Conservation (phyloP, 2,113 vertebrate genomes). For the Burhinus bistriatus region DNA sequence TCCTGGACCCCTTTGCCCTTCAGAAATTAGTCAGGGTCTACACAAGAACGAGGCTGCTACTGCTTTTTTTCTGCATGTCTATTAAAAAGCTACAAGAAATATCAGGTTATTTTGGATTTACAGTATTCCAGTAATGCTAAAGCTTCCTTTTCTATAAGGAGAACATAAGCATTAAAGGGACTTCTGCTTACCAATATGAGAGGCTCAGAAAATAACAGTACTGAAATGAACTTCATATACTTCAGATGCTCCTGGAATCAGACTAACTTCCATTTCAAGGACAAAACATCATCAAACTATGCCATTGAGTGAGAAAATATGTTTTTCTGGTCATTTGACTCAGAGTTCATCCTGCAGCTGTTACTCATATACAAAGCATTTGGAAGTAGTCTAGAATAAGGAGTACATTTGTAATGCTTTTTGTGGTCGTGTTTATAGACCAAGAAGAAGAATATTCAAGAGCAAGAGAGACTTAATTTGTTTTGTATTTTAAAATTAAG, state of each 20-base stretch:
- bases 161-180: not conserved
- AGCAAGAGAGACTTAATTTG: not conserved
- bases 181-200: not conserved
- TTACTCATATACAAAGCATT: not conserved
- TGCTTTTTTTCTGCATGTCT: not conserved
- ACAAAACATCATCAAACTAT: not conserved
- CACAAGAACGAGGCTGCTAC: not conserved
- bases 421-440: not conserved
- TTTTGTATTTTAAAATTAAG: not conserved
- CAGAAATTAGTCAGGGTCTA: not conserved
- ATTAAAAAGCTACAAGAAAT: not conserved
- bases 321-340: not conserved
- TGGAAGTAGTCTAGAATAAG: not conserved
- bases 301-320: not conserved
- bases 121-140: not conserved
- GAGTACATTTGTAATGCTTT: not conserved
- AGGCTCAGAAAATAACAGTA: not conserved
- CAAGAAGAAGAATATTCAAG: not conserved
- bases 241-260: not conserved
- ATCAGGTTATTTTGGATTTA: not conserved
- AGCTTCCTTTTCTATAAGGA: not conserved
- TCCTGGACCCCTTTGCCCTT: too few relatives aligned
- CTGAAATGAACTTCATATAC: not conserved
- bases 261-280: not conserved
- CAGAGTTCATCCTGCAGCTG: not conserved